Conservation (phyloP, 1,140 invertebrate genomes). For the Aphis craccivora region DNA sequence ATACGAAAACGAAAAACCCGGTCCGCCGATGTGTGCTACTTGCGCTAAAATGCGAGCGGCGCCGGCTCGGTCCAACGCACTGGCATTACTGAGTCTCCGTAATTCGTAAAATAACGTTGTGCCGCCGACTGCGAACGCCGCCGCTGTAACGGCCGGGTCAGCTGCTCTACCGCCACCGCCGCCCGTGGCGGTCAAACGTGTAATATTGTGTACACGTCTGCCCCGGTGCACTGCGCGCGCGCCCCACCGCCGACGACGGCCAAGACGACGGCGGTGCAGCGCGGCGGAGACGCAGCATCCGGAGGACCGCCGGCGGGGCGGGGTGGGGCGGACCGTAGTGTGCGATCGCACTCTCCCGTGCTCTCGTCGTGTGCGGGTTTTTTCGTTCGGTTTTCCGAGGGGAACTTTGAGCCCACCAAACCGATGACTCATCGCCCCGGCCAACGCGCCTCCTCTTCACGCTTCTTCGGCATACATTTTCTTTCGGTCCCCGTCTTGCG, state of each 20-base stretch:
- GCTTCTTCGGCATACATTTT: neutral
- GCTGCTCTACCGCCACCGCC: constrained; percentile 33
- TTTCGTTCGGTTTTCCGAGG: neutral
- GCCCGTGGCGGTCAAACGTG: constrained; percentile 43
- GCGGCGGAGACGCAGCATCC: constrained; percentile 25
- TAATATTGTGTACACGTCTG: neutral
- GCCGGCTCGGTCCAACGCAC: constrained; percentile 53
- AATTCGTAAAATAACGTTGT: neutral
- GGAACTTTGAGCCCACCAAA: neutral
- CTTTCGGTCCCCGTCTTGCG: no score
- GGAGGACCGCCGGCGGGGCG: neutral
- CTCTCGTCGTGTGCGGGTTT: neutral
- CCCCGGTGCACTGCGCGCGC: no score
- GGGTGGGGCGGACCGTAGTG: neutral
- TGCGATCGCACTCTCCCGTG: neutral
- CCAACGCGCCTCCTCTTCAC: neutral
- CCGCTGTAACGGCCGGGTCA: constrained; percentile 49
- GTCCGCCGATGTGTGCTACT: neutral
- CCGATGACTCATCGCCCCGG: neutral
- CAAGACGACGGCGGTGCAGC: neutral
- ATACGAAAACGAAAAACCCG: neutral
- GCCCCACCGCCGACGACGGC: neutral
- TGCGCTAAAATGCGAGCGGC: constrained; percentile 52
- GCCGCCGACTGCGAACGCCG: neutral
- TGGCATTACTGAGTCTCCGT: constrained; percentile 40